Percentiles rank a stretch among this genome's conserved stretches.
Conservation (phyloP, 2,797 vertebrate species). For the Oreonectes daqikongensis region DNA sequence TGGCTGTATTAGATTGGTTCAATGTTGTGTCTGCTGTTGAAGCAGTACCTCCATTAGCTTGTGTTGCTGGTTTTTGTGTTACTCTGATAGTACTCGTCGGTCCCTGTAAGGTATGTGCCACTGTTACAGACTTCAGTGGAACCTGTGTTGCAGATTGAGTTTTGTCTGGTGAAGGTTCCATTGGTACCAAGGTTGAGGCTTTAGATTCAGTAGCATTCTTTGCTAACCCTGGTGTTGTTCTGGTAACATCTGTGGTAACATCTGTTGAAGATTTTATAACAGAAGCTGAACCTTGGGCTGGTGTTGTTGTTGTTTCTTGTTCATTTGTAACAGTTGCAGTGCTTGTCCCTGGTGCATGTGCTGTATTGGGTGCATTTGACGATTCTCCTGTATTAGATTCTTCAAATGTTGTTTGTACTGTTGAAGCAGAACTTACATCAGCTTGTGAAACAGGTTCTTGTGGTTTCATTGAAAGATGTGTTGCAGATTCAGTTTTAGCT, state of each 20-base stretch:
- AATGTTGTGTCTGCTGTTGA: not conserved
- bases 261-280: too few species aligned
- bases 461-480: too few species aligned
- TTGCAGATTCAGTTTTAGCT: not conserved
- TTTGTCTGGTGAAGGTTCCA: not conserved
- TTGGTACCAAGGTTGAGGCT: not conserved
- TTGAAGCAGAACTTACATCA: too few species aligned
- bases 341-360: too few species aligned
- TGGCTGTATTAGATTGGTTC: not conserved
- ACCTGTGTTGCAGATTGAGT: not conserved
- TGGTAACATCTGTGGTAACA: not conserved
- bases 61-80: not conserved
- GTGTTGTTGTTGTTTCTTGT: too few species aligned
- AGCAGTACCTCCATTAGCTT: not conserved
- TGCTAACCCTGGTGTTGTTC: not conserved
- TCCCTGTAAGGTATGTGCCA: not conserved
- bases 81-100: not conserved
- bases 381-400: too few species aligned
- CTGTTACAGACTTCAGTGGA: not conserved
- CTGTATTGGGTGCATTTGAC: too few species aligned
- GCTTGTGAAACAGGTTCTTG: too few species aligned
- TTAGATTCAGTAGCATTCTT: not conserved
- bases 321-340: too few species aligned
- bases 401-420: too few species aligned
- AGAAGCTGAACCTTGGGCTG: too few species aligned